phyloP scores from a whole-genome alignment of 2,797 vertebrate species.

The Carduelis carduelis region DNA sequence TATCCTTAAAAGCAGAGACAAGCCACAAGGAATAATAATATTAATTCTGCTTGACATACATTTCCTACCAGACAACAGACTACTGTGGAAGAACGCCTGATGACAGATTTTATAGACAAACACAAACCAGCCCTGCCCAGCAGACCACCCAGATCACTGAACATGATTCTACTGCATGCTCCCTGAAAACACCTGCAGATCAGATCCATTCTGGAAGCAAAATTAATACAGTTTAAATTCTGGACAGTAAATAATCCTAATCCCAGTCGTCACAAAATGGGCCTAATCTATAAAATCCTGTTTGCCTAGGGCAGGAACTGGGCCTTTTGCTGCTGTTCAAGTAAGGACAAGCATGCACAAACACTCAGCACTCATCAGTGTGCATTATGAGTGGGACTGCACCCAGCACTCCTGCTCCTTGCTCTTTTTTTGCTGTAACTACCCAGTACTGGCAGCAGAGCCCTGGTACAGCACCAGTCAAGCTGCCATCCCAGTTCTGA shows the following conservation, averaged over 20 bases:
- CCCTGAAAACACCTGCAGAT: not conserved
- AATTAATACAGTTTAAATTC: not conserved
- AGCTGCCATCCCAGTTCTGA: not conserved
- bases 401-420: not conserved
- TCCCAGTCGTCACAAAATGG: fast-evolving
- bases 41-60: conserved; percentile 6
- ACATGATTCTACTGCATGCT: not conserved
- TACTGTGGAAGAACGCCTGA: not conserved
- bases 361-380: not conserved
- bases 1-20: conserved; percentile 13
- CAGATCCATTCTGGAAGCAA: not conserved
- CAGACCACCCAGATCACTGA: not conserved
- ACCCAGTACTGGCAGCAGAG: not conserved
- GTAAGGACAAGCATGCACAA: fast-evolving
- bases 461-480: not conserved
- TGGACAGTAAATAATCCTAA: not conserved
- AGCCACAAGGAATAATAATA: conserved; percentile 7
- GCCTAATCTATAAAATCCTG: not conserved
- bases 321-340: not conserved
- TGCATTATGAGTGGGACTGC: not conserved
- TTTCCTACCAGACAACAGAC: not conserved
- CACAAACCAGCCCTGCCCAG: not conserved
- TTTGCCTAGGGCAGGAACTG: not conserved
- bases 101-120: not conserved
- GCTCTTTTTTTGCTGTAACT: not conserved